A percentile compares a stretch with the other conserved stretches of the same genome.
Evolutionary conservation across 2,113 vertebrate genomes (phyloP).

Genomic region (Xiphophorus maculatus): DNA sequence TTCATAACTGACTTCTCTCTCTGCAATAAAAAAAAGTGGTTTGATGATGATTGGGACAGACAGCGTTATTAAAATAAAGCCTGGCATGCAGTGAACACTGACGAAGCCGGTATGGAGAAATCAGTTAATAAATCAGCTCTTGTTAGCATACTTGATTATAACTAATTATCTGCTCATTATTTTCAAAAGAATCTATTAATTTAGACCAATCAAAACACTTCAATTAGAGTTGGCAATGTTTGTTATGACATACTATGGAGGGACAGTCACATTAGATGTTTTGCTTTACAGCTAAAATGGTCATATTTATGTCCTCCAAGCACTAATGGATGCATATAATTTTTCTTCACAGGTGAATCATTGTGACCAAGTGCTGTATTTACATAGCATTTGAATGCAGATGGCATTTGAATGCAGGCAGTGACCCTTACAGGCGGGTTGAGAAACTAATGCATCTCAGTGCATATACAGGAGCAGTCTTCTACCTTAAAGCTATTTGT

Average conservation of each 20-base stretch:
- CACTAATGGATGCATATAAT: neutral
- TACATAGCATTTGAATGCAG: constrained; percentile 25
- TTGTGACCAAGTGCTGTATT: constrained; percentile 10
- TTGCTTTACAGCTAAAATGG: constrained; percentile 1
- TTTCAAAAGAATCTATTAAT: constrained; percentile 70
- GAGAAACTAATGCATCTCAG: constrained; percentile 16
- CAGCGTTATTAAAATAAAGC: constrained; percentile 73
- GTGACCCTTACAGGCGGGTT: constrained; percentile 20
- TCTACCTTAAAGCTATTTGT: constrained; percentile 48
- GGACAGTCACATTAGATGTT: constrained; percentile 21
- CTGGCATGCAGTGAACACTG: constrained; percentile 63
- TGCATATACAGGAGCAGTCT: constrained; percentile 23
- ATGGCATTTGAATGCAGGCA: constrained; percentile 18
- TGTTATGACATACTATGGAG: constrained; percentile 26
- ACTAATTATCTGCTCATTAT: constrained; percentile 74
- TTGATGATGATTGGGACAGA: constrained; percentile 75
- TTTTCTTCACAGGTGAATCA: neutral
- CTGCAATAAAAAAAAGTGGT: constrained; percentile 42
- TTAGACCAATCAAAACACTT: constrained; percentile 63
- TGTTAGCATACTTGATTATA: constrained; percentile 73
- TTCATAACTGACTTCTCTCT: constrained; percentile 64
- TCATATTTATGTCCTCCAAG: constrained; percentile 5
- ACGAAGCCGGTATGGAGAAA: constrained; percentile 65
- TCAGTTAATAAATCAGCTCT: constrained; percentile 69
- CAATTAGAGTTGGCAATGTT: constrained; percentile 57